Evolutionary conservation across 2,797 vertebrate species (phyloP), one percentile per base, ranked within the genome.

Genomic region (Strix occidentalis): DNA sequence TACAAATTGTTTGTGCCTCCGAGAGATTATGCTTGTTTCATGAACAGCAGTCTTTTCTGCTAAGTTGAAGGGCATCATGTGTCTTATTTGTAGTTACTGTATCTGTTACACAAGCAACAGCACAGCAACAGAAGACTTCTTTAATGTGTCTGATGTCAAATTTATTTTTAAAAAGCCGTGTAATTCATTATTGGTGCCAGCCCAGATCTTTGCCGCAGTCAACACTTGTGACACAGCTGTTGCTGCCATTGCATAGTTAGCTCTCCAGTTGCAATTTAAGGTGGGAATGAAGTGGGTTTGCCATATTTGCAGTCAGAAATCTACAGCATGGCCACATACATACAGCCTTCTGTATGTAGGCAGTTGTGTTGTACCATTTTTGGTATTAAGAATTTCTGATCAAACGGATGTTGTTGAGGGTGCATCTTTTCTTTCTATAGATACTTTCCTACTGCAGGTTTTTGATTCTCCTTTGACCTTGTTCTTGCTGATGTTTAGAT

Each of bases 151-250:
- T 91, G 95, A 89, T 92, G 95, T 94, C 88, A 93, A 76, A 71
- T 83, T 77, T 96, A 96, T 96, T 96, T 97, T 96, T 96, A 95
- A 91, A 79, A 83, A 87, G 78, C 21, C 5, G 9, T 56, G 89
- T 53, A 89, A 77, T 90, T 94, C 31, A 4, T 66, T 71, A 31
- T 10, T 31, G 82, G 19, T 92, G 92, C 84, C 91, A 87, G 82
- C 64, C 75, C 35, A 84, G 69, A 68, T 61, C 90, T 57, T 75
- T 77, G 64, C 66, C 31, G 18, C 21, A 12, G 51, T 63, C 64
- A 25, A 33, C 89, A 61, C 82, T 91, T 91, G 95, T 43, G 75
- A 37, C 31, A 51, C 96, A 96, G 92, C 93, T 95, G 94, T 87
- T 87, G 89, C 89, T 96, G 92, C 87, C 75, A 43, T 71, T 89